phyloP scores from a whole-genome alignment of 2,113 vertebrate species.

The Anseranas semipalmata region DNA sequence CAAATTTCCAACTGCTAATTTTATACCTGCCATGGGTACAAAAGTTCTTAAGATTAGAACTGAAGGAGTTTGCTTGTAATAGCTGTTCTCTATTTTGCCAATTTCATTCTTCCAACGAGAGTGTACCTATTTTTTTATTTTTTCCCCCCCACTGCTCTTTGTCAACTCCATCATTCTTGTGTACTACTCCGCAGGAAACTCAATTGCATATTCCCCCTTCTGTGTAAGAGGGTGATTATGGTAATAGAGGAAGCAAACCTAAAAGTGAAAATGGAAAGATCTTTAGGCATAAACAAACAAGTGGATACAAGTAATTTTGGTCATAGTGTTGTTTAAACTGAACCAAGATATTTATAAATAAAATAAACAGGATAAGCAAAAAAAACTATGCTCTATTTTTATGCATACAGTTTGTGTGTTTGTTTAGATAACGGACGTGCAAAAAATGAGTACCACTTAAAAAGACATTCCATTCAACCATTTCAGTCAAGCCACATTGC shows the following conservation, averaged over 20 bases:
- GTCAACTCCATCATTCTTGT: background rate
- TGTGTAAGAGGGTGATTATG: background rate
- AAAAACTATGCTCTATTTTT: rapidly evolving
- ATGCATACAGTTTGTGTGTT: background rate
- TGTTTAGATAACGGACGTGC: background rate
- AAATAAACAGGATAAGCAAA: background rate
- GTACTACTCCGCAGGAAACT: background rate
- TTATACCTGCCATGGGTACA: background rate
- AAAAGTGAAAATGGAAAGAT: background rate
- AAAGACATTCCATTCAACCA: background rate
- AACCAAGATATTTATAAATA: background rate
- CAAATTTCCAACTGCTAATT: background rate
- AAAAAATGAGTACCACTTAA: background rate
- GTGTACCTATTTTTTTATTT: background rate
- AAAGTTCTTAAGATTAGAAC: background rate
- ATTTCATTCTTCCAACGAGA: background rate
- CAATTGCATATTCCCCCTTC: background rate
- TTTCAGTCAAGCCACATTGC: background rate
- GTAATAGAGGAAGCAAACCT: background rate
- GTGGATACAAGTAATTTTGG: background rate
- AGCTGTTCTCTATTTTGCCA: background rate
- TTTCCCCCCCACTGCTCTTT: background rate
- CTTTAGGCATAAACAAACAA: background rate
- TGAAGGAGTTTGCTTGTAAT: background rate
- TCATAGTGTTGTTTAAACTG: background rate